These are phyloP conservation scores for Aphelocoma californica DNA, from an alignment of 2,797 vertebrate genomes.

Conservation along the genomic window DNA sequence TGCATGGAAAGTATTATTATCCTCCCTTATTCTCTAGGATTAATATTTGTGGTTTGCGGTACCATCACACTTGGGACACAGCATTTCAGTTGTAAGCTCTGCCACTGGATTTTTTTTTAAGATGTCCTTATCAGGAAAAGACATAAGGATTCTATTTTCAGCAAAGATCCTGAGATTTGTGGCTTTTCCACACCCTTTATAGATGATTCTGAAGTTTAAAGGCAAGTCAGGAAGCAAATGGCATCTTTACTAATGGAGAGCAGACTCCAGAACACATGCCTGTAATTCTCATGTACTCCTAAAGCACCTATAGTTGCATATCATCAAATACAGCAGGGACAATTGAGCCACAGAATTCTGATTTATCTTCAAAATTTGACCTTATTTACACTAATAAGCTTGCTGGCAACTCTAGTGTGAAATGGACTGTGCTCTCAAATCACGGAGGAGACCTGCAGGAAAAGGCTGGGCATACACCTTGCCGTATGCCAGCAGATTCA, in stretches of 20 bases:
- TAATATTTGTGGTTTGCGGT: constrained; percentile 35
- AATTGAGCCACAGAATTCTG: background rate
- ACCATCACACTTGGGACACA: background rate
- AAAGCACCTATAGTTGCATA: background rate
- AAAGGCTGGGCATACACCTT: background rate
- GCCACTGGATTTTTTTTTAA: background rate
- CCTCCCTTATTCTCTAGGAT: constrained; percentile 16
- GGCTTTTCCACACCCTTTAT: background rate
- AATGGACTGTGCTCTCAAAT: background rate
- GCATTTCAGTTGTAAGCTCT: background rate
- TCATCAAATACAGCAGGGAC: background rate
- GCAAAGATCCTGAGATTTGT: background rate
- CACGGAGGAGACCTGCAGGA: background rate
- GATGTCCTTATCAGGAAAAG: background rate
- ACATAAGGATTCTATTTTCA: constrained; percentile 2
- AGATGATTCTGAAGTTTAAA: background rate
- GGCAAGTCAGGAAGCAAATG: background rate
- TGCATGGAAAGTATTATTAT: constrained; percentile 35
- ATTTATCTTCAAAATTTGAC: background rate
- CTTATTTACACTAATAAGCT: background rate
- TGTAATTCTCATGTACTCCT: background rate
- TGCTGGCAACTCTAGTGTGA: background rate
- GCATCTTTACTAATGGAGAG: background rate
- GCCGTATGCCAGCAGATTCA: background rate
- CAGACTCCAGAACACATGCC: background rate